Evolutionary conservation across 2,888 invertebrate species (phyloP), one percentile per base, ranked within the genome.

Genomic region (Archaeoteleia sp.): DNA sequence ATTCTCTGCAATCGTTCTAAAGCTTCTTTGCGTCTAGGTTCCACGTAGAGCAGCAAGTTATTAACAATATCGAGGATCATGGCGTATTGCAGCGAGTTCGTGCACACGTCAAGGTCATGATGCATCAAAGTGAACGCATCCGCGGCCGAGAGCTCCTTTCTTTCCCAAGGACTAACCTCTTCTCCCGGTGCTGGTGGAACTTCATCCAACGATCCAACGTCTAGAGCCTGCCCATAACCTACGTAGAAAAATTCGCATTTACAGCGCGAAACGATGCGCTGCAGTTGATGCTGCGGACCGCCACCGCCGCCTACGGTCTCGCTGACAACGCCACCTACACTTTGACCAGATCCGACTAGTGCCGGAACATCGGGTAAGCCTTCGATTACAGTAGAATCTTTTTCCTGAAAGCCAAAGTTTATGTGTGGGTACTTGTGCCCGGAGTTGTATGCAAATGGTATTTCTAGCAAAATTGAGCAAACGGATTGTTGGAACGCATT

Each of bases 191-290:
- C 91, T 1, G 91, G 91, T 6, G 93, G 92, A 6, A 92, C 89
- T 75, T 91, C 89, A 32, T 89, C 89, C 1, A 91, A 84, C 2
- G 87, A 87, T 10, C 88, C 89, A 0, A 90, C 89, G 61, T 92
- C 91, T 46, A 92, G 87, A 0, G 90, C 90, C 78, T 92, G 92
- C 45, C 97, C 97, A 82, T 96, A 97, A 67, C 94, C 93, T 46
- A 95, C 96, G 85, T 97, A 99, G 87, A 96, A 97, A 87, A 99
- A 97, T 87, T 98, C 98, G 87, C 98, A 99, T 81, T 95, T 95
- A 87, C 99, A 98, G 1, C 97, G 90, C 0, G 97, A 97, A 8
- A 98, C 98, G 73, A 99, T 98, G 55, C 99, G 89, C 87, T 99
- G 98, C 12, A 99, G 87, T 89, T 98, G 87, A 40, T 89, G 86